Percentiles rank a stretch among this genome's conserved stretches.
Evolutionary conservation across 2,113 vertebrate genomes (phyloP).

Genomic region (Hypocryptadius cinnamomeus): DNA sequence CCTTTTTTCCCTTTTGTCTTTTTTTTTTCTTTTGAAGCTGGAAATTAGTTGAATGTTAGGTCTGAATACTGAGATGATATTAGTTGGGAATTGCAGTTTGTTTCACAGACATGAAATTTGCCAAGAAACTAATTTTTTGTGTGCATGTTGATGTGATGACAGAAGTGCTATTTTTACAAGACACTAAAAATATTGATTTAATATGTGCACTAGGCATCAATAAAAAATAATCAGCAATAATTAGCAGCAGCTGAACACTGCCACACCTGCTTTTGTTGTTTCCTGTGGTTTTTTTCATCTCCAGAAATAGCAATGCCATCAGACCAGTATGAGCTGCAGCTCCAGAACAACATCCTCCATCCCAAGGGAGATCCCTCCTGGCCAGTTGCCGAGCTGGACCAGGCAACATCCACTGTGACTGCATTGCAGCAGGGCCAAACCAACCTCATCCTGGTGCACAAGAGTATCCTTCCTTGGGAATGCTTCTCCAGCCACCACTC

Average conservation of each 20-base stretch:
- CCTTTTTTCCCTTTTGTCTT: not conserved
- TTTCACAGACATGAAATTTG: not conserved
- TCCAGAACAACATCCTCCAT: slow-evolving; percentile 75
- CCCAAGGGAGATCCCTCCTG: slow-evolving; percentile 56
- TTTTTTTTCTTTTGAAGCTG: not conserved
- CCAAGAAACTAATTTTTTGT: not conserved
- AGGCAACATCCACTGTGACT: slow-evolving; percentile 66
- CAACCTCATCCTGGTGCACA: slow-evolving; percentile 68
- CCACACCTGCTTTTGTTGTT: not conserved
- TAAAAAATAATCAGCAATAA: not conserved
- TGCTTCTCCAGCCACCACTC: not conserved
- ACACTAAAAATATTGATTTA: not conserved
- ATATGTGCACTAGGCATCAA: not conserved
- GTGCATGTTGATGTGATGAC: not conserved
- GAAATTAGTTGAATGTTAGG: not conserved
- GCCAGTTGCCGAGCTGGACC: slow-evolving; percentile 77
- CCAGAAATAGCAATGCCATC: slow-evolving; percentile 86
- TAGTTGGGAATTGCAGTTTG: not conserved
- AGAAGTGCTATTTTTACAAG: not conserved
- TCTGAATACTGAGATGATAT: not conserved
- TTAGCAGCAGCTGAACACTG: not conserved
- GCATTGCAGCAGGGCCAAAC: slow-evolving; percentile 71
- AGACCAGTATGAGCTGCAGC: slow-evolving; percentile 90
- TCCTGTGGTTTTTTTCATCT: not conserved
- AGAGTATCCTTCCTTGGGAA: slow-evolving; percentile 67